These are phyloP conservation scores for Odobenus rosmarus DNA, from an alignment of 2,113 vertebrate genomes.

Conservation along the genomic window DNA sequence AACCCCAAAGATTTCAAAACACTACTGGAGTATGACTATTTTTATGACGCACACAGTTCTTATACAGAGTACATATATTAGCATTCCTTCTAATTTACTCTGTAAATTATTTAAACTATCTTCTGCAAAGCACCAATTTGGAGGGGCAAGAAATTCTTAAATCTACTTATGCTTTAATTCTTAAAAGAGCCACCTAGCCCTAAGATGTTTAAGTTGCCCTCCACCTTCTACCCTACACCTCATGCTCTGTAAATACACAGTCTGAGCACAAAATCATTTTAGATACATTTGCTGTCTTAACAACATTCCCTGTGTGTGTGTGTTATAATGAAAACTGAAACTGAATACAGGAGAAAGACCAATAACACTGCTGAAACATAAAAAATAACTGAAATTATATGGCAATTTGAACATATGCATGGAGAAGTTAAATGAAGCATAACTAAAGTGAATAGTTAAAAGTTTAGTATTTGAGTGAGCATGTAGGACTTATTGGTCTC, in stretches of 20 bases:
- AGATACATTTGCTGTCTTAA: constrained; percentile 73
- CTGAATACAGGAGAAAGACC: constrained; percentile 84
- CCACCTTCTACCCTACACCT: constrained; percentile 1
- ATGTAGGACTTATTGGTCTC: constrained; percentile 83
- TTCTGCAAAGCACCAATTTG: constrained; percentile 36
- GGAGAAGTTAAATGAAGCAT: constrained; percentile 71
- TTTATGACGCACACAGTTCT: background rate
- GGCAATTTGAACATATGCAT: constrained; percentile 67
- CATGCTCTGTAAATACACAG: background rate
- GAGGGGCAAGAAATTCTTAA: constrained; percentile 7
- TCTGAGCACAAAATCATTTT: constrained; percentile 54
- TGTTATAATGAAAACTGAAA: constrained; percentile 76
- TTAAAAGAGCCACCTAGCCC: constrained; percentile 9
- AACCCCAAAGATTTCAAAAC: constrained; percentile 38
- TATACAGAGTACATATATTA: background rate
- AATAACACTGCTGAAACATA: constrained; percentile 79
- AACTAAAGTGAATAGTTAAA: constrained; percentile 59
- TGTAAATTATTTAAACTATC: constrained; percentile 30
- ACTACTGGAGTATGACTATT: background rate
- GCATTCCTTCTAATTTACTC: constrained; percentile 45
- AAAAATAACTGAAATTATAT: constrained; percentile 68
- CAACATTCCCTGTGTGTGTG: constrained; percentile 60
- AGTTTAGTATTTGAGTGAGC: constrained; percentile 70
- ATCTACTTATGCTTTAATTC: constrained; percentile 2
- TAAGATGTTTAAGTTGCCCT: constrained; percentile 15